Evolutionary conservation across 2,113 vertebrate genomes (phyloP), one percentile per base, ranked within the genome.

Genomic region (Aptenodytes forsteri): DNA sequence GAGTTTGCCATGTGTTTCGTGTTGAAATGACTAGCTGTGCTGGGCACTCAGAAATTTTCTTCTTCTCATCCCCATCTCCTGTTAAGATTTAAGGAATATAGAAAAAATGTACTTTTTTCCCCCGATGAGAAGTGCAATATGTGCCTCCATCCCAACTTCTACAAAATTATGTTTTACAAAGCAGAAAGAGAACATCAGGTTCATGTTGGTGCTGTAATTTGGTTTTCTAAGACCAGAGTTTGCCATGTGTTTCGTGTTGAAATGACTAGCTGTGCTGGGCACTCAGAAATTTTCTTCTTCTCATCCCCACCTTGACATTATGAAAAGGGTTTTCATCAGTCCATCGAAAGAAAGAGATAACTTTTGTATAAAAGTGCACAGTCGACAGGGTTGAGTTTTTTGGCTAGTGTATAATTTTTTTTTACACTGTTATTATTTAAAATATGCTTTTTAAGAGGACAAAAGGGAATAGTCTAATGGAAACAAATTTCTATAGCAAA

Each of bases 371-470:
- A 73, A 87, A 92, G 72, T 80, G 66, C 77, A 52, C n/a, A 50
- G 82, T 66, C 4, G 38, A 92, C 66, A 77, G 67, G 67, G 54
- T 61, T 89, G 92, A 90, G 73, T 70, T 93, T 93, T 94, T 96
- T 84, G 85, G 94, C 83, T 96, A 97, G 90, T 32, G n/a, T 96
- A 38, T 91, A 92, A 93, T 94, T 91, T 97, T 94, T 89, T 96
- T 91, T 79, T 78, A 56, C 90, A 77, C 93, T 87, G 94, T 96
- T 97, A 96, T 98, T 97, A 98, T 97, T 98, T 97, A 97, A 97
- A 97, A 97, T 87, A 91, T 26, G 66, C 91, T 97, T 97, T 97
- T 96, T 93, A 86, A 92, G 75, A 93, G 97, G 94, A 97, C 94
- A 98, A 97, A 98, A 96, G 91, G 83, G 88, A 96, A 83, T 84